These are phyloP conservation scores for Sthenelais limicola DNA, from an alignment of 2,888 invertebrate genomes.

Conservation along the genomic window DNA sequence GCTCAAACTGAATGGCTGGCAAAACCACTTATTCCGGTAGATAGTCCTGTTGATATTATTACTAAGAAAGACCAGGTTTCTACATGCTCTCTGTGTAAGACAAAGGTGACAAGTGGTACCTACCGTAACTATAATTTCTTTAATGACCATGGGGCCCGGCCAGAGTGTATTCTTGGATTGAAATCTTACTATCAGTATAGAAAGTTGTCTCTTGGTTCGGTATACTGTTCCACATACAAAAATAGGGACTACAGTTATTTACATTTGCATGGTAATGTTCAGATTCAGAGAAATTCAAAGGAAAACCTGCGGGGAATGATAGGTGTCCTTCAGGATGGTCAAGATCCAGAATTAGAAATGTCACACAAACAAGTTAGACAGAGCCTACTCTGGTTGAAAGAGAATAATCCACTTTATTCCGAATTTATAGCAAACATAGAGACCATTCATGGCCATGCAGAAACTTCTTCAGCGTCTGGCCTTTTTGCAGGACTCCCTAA, in stretches of 20 bases:
- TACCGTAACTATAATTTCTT: neutral
- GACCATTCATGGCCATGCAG: slow-evolving; percentile 8
- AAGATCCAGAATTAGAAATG: neutral
- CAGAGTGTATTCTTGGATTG: neutral
- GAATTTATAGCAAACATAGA: slow-evolving; percentile 6
- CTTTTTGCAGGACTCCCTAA: neutral
- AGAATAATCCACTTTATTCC: neutral
- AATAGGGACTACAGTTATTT: too few species aligned
- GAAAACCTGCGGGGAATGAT: neutral
- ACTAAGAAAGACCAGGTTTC: neutral
- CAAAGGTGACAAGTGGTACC: neutral
- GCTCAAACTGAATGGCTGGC: neutral
- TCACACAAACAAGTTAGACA: neutral
- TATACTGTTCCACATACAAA: too few species aligned
- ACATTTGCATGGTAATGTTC: too few species aligned
- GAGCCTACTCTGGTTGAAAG: neutral
- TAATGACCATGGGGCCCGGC: neutral
- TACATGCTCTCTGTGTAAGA: neutral
- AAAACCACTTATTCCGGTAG: neutral
- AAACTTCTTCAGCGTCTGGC: neutral
- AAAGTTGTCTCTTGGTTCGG: too few species aligned
- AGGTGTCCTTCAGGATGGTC: neutral
- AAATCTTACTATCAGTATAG: slow-evolving; percentile 1
- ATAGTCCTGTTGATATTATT: neutral
- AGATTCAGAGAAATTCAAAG: neutral